Evolutionary conservation across 2,888 invertebrate species (phyloP).

Genomic region (Eugnorisma glareosa): DNA sequence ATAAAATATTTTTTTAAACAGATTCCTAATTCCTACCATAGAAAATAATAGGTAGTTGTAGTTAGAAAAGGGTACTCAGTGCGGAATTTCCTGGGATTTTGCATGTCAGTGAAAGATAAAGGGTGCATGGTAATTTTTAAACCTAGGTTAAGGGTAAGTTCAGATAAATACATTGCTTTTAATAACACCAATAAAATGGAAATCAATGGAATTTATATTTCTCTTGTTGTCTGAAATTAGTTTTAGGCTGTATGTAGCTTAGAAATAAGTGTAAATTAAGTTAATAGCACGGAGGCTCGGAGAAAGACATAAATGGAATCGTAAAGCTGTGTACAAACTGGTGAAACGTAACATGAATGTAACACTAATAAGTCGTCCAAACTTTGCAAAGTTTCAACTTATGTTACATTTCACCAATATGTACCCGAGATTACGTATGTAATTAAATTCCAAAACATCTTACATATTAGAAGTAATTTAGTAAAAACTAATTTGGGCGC

Average conservation of each 20-base stretch:
- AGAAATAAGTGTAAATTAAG: slow-evolving; percentile 16
- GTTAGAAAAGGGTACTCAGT: background rate
- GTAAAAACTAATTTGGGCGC: slow-evolving; percentile 13
- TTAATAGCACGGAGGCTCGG: background rate
- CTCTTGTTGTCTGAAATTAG: slow-evolving; percentile 7
- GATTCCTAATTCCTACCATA: background rate
- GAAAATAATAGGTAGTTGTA: background rate
- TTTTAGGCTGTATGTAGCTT: slow-evolving; percentile 8
- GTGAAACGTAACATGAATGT: background rate
- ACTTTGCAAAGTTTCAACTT: background rate
- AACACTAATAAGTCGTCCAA: background rate
- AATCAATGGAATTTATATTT: background rate
- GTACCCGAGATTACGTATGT: background rate
- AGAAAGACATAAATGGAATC: background rate
- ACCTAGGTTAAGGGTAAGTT: slow-evolving; percentile 5
- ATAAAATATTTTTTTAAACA: slow-evolving; percentile 8
- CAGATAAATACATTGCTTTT: slow-evolving; percentile 14
- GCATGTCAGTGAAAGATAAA: slow-evolving; percentile 23
- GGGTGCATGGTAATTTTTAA: slow-evolving; percentile 4
- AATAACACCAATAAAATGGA: background rate
- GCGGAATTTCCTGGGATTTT: slow-evolving; percentile 10
- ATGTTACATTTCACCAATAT: background rate
- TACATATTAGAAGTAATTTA: background rate
- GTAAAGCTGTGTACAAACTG: background rate
- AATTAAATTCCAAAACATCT: background rate